These are phyloP conservation scores for Lacerta bilineata DNA, from an alignment of 2,797 vertebrate genomes.

Conservation along the genomic window DNA sequence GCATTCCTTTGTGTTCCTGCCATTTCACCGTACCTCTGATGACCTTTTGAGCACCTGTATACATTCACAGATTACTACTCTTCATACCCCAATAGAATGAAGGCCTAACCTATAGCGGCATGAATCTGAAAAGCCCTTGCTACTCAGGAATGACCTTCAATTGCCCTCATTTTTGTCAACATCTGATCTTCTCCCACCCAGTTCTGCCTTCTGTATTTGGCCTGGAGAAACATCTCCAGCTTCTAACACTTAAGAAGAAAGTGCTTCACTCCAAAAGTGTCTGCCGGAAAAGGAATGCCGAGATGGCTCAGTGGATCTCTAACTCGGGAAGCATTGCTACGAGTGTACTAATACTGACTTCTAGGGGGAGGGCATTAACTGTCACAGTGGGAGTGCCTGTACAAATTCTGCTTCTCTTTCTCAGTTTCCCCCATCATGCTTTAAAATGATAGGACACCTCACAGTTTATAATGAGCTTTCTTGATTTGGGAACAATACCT, in stretches of 20 bases:
- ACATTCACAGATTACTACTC: neutral
- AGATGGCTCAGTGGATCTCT: neutral
- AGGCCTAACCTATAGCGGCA: neutral
- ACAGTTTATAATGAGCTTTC: neutral
- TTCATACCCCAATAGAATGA: neutral
- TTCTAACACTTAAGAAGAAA: neutral
- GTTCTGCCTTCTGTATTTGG: neutral
- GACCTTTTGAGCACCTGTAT: neutral
- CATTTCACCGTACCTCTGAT: neutral
- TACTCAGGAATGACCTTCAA: neutral
- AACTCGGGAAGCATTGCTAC: neutral
- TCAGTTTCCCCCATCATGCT: neutral
- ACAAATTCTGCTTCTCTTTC: neutral
- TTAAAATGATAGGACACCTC: neutral
- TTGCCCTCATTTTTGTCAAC: neutral
- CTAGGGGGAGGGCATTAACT: neutral
- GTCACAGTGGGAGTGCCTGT: neutral
- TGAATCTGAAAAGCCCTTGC: neutral
- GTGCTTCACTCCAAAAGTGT: neutral
- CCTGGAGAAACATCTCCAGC: neutral
- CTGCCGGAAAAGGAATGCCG: neutral
- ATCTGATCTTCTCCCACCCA: neutral
- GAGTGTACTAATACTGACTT: neutral
- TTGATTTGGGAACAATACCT: neutral
- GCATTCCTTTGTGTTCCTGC: neutral